Percentiles rank a stretch among this genome's conserved stretches.
Evolutionary conservation across 2,797 vertebrate genomes (phyloP).

Genomic region (Holocentrus rufus): DNA sequence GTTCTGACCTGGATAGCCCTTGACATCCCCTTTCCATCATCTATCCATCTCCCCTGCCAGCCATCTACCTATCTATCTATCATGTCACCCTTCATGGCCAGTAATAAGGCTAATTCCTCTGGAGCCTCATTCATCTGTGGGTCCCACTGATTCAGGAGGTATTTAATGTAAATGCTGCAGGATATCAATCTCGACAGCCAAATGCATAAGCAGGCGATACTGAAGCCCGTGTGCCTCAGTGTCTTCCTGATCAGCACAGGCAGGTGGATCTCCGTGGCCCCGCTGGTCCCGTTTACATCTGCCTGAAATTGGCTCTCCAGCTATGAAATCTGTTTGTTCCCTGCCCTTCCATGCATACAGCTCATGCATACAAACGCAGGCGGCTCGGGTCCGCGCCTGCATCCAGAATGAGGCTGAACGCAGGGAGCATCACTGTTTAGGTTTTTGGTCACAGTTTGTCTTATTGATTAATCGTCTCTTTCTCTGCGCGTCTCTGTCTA

Average conservation of each 20-base stretch:
- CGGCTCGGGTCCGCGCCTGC: conserved; percentile 18
- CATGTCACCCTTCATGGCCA: conserved; percentile 7
- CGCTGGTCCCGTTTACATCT: conserved; percentile 24
- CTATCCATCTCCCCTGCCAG: conserved; percentile 23
- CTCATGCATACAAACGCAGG: conserved; percentile 16
- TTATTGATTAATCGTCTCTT: conserved; percentile 22
- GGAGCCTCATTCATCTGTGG: conserved; percentile 11
- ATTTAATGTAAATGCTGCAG: conserved; percentile 55
- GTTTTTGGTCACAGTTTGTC: conserved; percentile 34
- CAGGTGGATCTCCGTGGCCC: conserved; percentile 14
- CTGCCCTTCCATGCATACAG: neutral
- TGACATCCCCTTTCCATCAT: conserved; percentile 4
- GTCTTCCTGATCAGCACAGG: conserved; percentile 35
- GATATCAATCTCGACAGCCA: conserved; percentile 37
- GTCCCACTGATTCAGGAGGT: conserved; percentile 29
- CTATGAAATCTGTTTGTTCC: conserved; percentile 5
- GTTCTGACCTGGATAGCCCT: neutral
- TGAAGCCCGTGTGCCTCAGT: conserved; percentile 14
- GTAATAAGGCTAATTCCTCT: conserved; percentile 44
- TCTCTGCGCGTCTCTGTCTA: conserved; percentile 7
- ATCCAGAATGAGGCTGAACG: conserved; percentile 32
- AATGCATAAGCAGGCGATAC: conserved; percentile 37
- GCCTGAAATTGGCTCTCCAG: conserved; percentile 5
- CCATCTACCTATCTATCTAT: conserved; percentile 23
- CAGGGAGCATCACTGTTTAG: conserved; percentile 2